phyloP scores from a whole-genome alignment of 2,888 invertebrate genomes.

The Caenorhabditis japonica region DNA sequence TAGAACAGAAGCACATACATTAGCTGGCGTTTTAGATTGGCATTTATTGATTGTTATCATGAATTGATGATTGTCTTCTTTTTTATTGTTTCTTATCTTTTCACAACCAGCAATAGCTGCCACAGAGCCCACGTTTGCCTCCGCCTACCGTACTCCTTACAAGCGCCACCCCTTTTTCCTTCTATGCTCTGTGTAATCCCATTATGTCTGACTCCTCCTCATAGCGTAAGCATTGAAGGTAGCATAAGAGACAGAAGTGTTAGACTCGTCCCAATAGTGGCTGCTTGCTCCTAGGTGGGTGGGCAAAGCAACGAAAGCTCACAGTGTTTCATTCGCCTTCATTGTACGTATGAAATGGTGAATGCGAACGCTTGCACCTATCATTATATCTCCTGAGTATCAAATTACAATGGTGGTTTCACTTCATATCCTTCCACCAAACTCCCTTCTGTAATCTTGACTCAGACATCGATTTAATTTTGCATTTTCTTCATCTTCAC shows the following conservation, averaged over 20 bases:
- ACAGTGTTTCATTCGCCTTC: conserved; percentile 13
- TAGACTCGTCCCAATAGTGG: conserved; percentile 44
- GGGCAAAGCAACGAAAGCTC: conserved; percentile 29
- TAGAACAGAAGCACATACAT: too few relatives aligned
- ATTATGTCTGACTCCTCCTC: conserved; percentile 49
- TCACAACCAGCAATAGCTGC: background rate
- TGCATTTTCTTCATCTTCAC: conserved; percentile 6
- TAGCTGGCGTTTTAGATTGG: background rate
- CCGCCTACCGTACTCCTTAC: conserved; percentile 33
- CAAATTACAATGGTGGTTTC: conserved; percentile 27
- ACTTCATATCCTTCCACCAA: too few relatives aligned
- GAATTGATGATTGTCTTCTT: background rate
- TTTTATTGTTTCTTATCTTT: too few relatives aligned
- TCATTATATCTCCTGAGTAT: conserved; percentile 7
- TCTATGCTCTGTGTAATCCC: conserved; percentile 29
- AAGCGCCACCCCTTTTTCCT: conserved; percentile 23
- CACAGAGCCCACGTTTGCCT: too few relatives aligned
- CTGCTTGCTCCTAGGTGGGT: conserved; percentile 33
- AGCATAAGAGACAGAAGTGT: conserved; percentile 42
- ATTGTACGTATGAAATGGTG: conserved; percentile 34
- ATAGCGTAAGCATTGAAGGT: conserved; percentile 33
- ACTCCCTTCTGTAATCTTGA: conserved; percentile 12
- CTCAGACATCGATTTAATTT: conserved; percentile 14
- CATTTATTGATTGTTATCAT: background rate
- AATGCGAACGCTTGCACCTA: conserved; percentile 6